Percentiles rank a stretch among this genome's conserved stretches.
phyloP scores from a whole-genome alignment of 2,888 invertebrate species.

The Conops quadrifasciatus region DNA sequence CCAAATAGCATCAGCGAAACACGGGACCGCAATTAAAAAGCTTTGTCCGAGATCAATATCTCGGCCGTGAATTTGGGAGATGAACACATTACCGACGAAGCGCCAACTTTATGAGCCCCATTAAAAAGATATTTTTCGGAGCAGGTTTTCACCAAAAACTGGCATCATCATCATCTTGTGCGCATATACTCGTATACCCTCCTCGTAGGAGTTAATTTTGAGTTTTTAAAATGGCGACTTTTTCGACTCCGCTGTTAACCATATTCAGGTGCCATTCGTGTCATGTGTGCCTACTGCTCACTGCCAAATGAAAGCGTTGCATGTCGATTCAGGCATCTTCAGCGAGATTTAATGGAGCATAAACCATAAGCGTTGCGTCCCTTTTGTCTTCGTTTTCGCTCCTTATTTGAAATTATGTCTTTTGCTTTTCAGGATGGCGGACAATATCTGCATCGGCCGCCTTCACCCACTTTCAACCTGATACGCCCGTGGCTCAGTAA shows the following conservation, averaged over 20 bases:
- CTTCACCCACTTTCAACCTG: background rate
- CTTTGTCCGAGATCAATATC: background rate
- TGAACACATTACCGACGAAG: constrained; percentile 4
- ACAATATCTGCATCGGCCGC: background rate
- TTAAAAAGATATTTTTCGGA: constrained; percentile 23
- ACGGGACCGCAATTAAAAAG: constrained; percentile 26
- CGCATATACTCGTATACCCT: background rate
- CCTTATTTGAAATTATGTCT: background rate
- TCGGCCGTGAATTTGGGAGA: background rate
- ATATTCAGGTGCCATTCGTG: background rate
- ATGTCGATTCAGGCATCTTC: background rate
- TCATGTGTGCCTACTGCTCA: background rate
- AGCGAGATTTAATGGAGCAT: constrained; percentile 26
- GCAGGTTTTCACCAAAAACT: constrained; percentile 26
- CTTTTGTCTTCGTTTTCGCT: background rate
- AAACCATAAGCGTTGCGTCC: constrained; percentile 19
- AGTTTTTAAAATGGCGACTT: constrained; percentile 27
- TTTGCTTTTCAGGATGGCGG: background rate
- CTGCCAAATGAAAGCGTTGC: background rate
- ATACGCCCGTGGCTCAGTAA: constrained; percentile 11
- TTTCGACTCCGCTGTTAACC: background rate
- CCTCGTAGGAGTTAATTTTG: background rate
- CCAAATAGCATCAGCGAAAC: constrained; percentile 16
- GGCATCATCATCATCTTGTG: constrained; percentile 6
- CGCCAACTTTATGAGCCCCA: constrained; percentile 18